Evolutionary conservation across 2,797 vertebrate genomes (phyloP).

Genomic region (Pristis pectinata): DNA sequence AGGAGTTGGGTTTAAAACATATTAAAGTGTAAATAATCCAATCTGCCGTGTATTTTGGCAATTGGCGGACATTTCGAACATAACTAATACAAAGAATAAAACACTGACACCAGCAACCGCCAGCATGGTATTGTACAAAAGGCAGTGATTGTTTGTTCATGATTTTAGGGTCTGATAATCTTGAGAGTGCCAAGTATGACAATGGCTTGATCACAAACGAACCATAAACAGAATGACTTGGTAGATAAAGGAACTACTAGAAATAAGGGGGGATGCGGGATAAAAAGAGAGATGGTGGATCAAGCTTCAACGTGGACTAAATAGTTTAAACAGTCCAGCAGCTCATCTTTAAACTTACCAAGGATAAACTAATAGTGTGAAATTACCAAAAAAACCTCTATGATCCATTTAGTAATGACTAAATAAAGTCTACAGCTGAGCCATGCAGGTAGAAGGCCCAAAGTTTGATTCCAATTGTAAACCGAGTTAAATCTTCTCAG

Average conservation of each 20-base stretch:
- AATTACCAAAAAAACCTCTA: neutral
- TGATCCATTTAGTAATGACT: neutral
- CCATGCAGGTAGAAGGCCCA: neutral
- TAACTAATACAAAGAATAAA: neutral
- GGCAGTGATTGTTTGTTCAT: neutral
- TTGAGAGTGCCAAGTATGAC: neutral
- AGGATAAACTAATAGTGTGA: neutral
- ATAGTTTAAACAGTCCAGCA: neutral
- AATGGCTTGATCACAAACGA: neutral
- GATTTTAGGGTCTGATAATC: neutral
- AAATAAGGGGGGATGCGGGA: neutral
- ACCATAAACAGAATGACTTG: neutral
- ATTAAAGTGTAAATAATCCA: neutral
- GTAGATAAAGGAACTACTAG: neutral
- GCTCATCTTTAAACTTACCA: neutral
- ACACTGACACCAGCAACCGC: neutral
- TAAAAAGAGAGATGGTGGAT: neutral
- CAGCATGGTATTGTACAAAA: neutral
- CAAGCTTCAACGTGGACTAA: neutral
- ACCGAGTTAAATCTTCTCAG: neutral
- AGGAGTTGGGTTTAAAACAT: neutral
- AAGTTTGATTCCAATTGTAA: neutral
- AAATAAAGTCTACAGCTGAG: neutral
- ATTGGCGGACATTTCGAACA: neutral
- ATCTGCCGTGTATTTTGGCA: neutral